Percentiles rank a stretch among this genome's conserved stretches.
phyloP scores from a whole-genome alignment of 2,888 invertebrate species.

The Muschampia staudingeri region DNA sequence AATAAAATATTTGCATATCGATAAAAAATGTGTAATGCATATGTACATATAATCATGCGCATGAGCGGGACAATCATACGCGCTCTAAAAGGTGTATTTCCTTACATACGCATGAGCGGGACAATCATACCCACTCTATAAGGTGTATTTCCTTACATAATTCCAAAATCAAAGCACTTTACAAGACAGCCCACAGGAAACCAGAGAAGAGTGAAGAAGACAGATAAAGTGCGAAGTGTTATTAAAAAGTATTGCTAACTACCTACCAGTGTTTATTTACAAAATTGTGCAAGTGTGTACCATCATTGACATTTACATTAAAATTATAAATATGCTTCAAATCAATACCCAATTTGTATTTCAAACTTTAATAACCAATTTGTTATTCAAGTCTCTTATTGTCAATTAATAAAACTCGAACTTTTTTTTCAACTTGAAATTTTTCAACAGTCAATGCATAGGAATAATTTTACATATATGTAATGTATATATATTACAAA shows the following conservation, averaged over 20 bases:
- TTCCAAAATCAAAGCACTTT: neutral
- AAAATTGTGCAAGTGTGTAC: conserved; percentile 27
- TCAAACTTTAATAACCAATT: too few relatives aligned
- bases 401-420: conserved; percentile 34
- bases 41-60: too few relatives aligned
- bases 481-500: neutral
- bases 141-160: neutral
- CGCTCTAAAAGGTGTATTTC: neutral
- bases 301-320: conserved; percentile 29
- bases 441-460: neutral
- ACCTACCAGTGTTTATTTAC: conserved; percentile 39
- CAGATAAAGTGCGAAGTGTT: conserved; percentile 21
- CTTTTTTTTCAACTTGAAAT: neutral
- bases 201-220: conserved; percentile 30
- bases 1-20: too few relatives aligned
- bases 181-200: conserved; percentile 20
- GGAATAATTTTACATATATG: neutral
- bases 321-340: conserved; percentile 4
- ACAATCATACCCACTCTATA: neutral
- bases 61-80: neutral
- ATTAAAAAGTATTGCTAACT: conserved; percentile 13
- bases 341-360: conserved; percentile 15
- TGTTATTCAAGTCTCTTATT: conserved; percentile 10
- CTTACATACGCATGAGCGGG: too few relatives aligned
- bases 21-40: too few relatives aligned